phyloP scores from a whole-genome alignment of 2,113 vertebrate genomes.

The Xiphias gladius region DNA sequence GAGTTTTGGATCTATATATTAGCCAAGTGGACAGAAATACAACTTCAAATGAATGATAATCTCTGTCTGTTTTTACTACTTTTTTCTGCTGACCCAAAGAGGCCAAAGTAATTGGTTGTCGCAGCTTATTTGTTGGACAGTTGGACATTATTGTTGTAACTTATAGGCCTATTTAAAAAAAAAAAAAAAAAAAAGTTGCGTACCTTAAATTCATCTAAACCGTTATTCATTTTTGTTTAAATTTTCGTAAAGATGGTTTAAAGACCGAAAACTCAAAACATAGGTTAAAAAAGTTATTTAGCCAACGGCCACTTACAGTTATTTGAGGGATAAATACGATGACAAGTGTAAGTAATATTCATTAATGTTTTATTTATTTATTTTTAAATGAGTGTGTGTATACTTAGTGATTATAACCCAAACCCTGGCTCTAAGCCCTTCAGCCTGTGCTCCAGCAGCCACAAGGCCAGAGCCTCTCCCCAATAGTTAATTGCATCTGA shows the following conservation, averaged over 20 bases:
- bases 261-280: background rate
- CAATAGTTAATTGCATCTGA: constrained; percentile 84
- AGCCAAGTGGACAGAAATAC: background rate
- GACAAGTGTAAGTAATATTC: constrained; percentile 28
- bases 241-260: too few species aligned
- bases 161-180: background rate
- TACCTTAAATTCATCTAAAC: too few species aligned
- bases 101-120: background rate
- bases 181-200: background rate
- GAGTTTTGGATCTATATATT: background rate
- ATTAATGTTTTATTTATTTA: constrained; percentile 26
- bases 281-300: background rate
- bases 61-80: background rate
- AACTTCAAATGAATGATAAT: background rate
- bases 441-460: constrained; percentile 74
- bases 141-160: background rate
- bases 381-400: constrained; percentile 35
- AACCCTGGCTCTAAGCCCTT: constrained; percentile 70
- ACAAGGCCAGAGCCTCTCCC: constrained; percentile 81
- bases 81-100: background rate
- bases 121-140: background rate
- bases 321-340: constrained; percentile 21
- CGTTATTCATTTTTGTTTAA: too few species aligned
- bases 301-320: background rate
- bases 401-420: constrained; percentile 67